Percentiles rank a stretch among this genome's conserved stretches.
Conservation (phyloP, 1,140 invertebrate species). For the Eumeta japonica region DNA sequence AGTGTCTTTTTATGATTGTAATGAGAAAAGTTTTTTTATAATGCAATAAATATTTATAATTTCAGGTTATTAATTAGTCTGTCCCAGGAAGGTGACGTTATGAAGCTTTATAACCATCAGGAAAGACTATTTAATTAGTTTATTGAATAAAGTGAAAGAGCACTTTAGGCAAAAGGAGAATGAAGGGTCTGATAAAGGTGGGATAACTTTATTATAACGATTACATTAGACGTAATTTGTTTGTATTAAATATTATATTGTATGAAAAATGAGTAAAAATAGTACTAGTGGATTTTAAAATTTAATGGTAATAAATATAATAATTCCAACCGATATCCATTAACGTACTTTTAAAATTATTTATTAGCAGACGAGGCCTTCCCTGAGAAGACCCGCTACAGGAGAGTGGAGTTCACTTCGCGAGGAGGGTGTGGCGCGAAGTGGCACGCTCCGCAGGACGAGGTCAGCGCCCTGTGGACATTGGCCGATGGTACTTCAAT, state of each 20-base stretch:
- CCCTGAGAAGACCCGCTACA: constrained; percentile 15
- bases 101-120: constrained; percentile 89
- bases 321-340: too few relatives aligned
- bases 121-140: constrained; percentile 70
- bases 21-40: background rate
- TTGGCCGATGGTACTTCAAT: constrained; percentile 39
- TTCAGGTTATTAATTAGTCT: constrained; percentile 70
- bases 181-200: constrained; percentile 47
- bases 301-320: too few relatives aligned
- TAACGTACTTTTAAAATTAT: too few relatives aligned
- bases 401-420: constrained; percentile 25
- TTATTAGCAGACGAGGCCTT: too few relatives aligned
- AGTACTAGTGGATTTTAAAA: background rate
- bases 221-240: background rate
- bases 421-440: constrained; percentile 30
- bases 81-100: constrained; percentile 79
- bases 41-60: constrained; percentile 9
- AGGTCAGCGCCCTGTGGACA: constrained; percentile 41
- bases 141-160: constrained; percentile 65
- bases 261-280: constrained; percentile 1
- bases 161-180: constrained; percentile 55
- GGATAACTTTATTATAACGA: background rate
- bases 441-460: constrained; percentile 33
- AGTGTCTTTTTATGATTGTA: constrained; percentile 5
- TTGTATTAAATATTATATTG: constrained; percentile 11